A percentile compares a stretch with the other conserved stretches of the same genome.
Evolutionary conservation across 2,797 vertebrate genomes (phyloP).

Genomic region (Hybognathus amarus): DNA sequence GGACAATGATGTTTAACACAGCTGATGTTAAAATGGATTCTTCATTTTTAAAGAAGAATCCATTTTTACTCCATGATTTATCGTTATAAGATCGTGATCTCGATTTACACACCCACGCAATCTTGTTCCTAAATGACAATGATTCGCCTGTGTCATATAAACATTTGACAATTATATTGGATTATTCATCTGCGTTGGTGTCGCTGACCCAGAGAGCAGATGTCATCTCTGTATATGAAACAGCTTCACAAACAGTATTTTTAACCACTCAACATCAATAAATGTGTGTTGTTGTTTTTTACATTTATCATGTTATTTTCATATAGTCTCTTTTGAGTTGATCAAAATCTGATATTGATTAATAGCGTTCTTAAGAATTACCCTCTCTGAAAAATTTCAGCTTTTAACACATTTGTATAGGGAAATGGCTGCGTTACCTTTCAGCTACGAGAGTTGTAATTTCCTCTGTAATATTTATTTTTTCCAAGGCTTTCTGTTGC

Average conservation of each 20-base stretch:
- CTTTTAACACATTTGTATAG: conserved; percentile 2
- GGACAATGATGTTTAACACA: too few species aligned
- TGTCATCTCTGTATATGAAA: background rate
- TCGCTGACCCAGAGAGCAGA: background rate
- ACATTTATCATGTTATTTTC: background rate
- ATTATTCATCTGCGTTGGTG: background rate
- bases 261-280: background rate
- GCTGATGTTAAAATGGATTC: too few species aligned
- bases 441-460: background rate
- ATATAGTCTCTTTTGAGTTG: background rate
- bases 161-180: background rate
- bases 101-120: background rate
- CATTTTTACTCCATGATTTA: background rate
- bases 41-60: background rate
- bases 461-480: conserved; percentile 1
- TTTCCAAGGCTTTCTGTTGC: background rate
- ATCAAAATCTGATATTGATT: background rate
- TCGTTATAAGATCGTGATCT: background rate
- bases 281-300: background rate
- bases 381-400: background rate
- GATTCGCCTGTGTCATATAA: background rate
- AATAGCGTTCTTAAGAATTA: background rate
- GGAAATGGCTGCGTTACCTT: background rate
- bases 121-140: background rate
- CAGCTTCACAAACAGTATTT: background rate